A percentile compares a stretch with the other conserved stretches of the same genome.
These are phyloP conservation scores for Achatina immaculata DNA, from an alignment of 1,140 invertebrate species.

Conservation along the genomic window DNA sequence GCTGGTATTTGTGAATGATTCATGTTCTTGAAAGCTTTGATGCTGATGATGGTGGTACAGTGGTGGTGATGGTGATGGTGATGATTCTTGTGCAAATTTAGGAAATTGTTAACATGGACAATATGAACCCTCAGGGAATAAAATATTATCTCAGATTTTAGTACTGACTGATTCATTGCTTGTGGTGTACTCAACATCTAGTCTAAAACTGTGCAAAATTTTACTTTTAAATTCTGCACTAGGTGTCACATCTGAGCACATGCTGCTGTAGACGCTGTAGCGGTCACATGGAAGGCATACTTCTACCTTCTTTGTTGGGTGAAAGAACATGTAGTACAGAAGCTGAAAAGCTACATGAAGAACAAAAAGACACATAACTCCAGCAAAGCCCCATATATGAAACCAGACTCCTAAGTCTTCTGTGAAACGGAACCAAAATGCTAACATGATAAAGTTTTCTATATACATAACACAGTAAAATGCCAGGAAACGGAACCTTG, in stretches of 20 bases:
- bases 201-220: background rate
- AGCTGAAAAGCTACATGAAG: slow-evolving; percentile 59
- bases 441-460: slow-evolving; percentile 77
- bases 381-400: slow-evolving; percentile 59
- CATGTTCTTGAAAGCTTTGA: no score
- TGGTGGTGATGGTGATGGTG: no score
- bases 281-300: slow-evolving; percentile 45
- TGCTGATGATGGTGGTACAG: no score
- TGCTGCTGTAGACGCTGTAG: slow-evolving; percentile 40
- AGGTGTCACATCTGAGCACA: slow-evolving; percentile 32
- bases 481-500: slow-evolving; percentile 75
- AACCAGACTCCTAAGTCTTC: slow-evolving; percentile 60
- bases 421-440: slow-evolving; percentile 72
- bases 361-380: slow-evolving; percentile 53
- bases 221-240: background rate
- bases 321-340: slow-evolving; percentile 61
- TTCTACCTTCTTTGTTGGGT: slow-evolving; percentile 51
- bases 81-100: no score
- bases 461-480: slow-evolving; percentile 78
- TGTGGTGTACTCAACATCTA: background rate
- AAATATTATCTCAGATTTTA: background rate
- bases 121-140: no score
- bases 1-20: no score
- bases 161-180: background rate
- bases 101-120: no score